Base-by-base conservation (phyloP, 1,140 invertebrate species). In the Pogonomyrmex californicus region DNA sequence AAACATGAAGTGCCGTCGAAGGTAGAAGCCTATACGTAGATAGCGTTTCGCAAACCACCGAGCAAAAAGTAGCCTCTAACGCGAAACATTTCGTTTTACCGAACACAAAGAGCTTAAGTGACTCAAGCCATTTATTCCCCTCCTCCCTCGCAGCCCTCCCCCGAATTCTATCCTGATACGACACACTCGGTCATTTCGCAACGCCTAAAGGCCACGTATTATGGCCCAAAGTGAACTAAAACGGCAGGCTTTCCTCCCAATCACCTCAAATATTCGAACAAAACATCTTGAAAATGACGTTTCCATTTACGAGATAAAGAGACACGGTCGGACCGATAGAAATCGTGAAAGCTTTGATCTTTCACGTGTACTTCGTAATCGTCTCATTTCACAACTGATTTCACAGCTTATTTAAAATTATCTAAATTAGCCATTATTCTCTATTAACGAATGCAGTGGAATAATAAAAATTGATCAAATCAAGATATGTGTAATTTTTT, bases 71-170 rank as follows among this genome's bases (percentile, higher is more conserved):
- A 38, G 41, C 54, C 5, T 33, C 30, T 58, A 75, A 68, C 30
- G 56, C 6, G 54, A 82, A 63, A 78, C 86, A 49, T 49, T 60
- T 65, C 54, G 73, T 81, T 90, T 63, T 73, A 86, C 77, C 70
- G 88, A 70, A 41, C 76, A 66, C 68, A 68, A 85, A 75, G 33
- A 33, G 58, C 66, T 86, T 87, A 89, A 90, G 88, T 83, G 86
- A 76, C 70, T 70, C 71, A 23, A 38, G 9, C 51, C 65, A 77
- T 66, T 41, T 54, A 47, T 44, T 75, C 2, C 49, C 47, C n/a
- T n/a, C 41, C 4, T 47, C 33, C 62, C 17, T 9, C 23, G 23
- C 44, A 30, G 10, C 70, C 44, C 33, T n/a, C 77, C 60, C 17
- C 10, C 7, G 9, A 70, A 44, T 76, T 33, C 17, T 41, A 17